Evolutionary conservation across 2,888 invertebrate species (phyloP), one percentile per base, ranked within the genome.

Genomic region (Trimorus sp.): DNA sequence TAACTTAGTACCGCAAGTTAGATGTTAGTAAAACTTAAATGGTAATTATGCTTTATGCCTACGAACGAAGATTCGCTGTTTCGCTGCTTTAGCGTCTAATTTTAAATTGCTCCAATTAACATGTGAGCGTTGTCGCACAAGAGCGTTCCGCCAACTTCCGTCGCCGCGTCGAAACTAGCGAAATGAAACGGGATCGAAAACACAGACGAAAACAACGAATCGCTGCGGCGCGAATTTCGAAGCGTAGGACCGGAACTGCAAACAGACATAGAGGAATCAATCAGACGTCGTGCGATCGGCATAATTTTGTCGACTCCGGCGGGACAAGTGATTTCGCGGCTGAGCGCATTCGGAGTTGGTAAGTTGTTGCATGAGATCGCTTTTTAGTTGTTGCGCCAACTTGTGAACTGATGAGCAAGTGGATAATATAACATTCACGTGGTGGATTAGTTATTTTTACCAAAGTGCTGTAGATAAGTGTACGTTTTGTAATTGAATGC

Each of bases 221-320:
- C 79, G 69, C 80, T 82, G 74, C 59, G 58, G 82, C 51, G 83
- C 84, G 83, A 84, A 84, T 84, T 84, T 76, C 51, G 37, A 40
- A 49, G 14, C 36, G 58, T n/a, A 70, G 60, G 26, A 26, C 26
- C 26, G 2, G 26, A 26, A 4, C 26, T 37, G 48, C 42, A 53
- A 60, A 42, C 15, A 45, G 62, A 56, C 62, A 54, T 53, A 53
- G 48, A 45, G 38, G 16, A 69, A 26, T 69, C 59, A 15, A 60
- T 16, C 2, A 26, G 26, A 45, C n/a, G 59, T 59, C 38, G 56
- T 75, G 36, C 37, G 45, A 40, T 60, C 45, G 40, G 53, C 71
- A 78, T 60, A 66, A 60, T 73, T 79, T 71, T 54, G 16, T 68
- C 62, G 56, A 74, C 48, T 74, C 26, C 26, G 63, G 69, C 36